These are phyloP conservation scores for Pomatorhinus ruficollis DNA, from an alignment of 2,113 vertebrate species.

Conservation along the genomic window DNA sequence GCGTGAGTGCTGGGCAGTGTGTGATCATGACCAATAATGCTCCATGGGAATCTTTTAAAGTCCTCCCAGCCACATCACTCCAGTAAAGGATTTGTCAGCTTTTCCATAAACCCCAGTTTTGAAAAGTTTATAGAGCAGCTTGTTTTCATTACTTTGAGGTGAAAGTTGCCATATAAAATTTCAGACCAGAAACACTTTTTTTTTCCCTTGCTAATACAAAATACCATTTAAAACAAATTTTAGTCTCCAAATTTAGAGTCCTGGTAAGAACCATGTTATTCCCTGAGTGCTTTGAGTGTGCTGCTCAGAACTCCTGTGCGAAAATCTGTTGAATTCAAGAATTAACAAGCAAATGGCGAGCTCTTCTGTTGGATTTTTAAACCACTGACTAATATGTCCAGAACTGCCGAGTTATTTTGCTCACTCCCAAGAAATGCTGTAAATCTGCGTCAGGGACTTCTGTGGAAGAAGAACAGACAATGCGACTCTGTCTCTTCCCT, in stretches of 20 bases:
- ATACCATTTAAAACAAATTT: conserved; percentile 24
- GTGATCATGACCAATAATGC: neutral
- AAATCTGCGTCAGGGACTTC: neutral
- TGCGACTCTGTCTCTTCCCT: neutral
- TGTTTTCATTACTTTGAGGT: conserved; percentile 58
- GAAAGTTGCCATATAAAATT: conserved; percentile 55
- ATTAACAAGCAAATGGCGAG: neutral
- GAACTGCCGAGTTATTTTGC: neutral
- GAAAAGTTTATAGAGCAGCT: conserved; percentile 49
- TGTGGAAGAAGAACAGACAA: neutral
- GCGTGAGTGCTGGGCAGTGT: neutral
- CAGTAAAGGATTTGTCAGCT: conserved; percentile 46
- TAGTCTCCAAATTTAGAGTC: neutral
- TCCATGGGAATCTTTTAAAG: conserved; percentile 21
- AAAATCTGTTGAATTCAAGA: neutral
- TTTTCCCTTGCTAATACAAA: conserved; percentile 33
- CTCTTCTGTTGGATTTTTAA: neutral
- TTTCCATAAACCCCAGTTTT: conserved; percentile 52
- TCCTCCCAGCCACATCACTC: conserved; percentile 3
- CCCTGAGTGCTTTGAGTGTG: neutral
- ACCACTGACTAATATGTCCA: neutral
- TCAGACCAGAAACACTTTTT: conserved; percentile 30
- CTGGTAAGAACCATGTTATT: neutral
- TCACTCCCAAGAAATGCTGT: neutral
- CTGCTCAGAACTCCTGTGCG: neutral